These are phyloP conservation scores for Drosophila monieri DNA, from an alignment of 2,888 invertebrate species.

Conservation along the genomic window DNA sequence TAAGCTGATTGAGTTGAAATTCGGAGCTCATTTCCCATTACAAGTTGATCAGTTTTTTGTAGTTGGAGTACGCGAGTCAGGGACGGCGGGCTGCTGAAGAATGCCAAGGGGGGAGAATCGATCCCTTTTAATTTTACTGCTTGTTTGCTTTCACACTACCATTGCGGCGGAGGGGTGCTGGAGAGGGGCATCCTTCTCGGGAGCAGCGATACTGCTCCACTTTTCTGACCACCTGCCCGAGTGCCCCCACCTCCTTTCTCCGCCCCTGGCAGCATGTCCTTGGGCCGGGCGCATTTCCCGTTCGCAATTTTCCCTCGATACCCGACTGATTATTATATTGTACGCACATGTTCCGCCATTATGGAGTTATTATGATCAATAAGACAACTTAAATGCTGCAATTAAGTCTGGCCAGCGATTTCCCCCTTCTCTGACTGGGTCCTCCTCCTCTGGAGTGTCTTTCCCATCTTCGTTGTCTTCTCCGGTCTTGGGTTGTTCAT, in stretches of 20 bases:
- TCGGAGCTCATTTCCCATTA: slow-evolving; percentile 74
- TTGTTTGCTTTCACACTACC: slow-evolving; percentile 80
- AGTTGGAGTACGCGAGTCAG: slow-evolving; percentile 5
- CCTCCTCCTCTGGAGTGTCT: slow-evolving; percentile 6
- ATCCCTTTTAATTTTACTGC: slow-evolving; percentile 71
- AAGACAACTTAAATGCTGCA: slow-evolving; percentile 84
- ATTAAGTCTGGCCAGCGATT: slow-evolving; percentile 79
- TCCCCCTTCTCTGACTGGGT: slow-evolving; percentile 14
- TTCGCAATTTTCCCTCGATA: slow-evolving; percentile 76
- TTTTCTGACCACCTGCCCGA: slow-evolving; percentile 47
- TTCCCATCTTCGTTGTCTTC: slow-evolving; percentile 14
- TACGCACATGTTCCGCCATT: slow-evolving; percentile 84
- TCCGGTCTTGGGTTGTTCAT: slow-evolving; percentile 25
- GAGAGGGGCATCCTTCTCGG: slow-evolving; percentile 2
- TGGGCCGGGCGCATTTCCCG: slow-evolving; percentile 59
- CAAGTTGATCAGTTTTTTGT: slow-evolving; percentile 67
- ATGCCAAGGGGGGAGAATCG: slow-evolving; percentile 32
- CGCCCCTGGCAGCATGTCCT: slow-evolving; percentile 15
- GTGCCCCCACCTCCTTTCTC: background rate
- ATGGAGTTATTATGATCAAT: slow-evolving; percentile 84
- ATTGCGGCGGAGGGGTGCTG: slow-evolving; percentile 43
- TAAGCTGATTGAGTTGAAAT: slow-evolving; percentile 78
- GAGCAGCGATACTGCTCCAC: slow-evolving; percentile 54
- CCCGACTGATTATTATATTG: slow-evolving; percentile 78
- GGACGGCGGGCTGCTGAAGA: slow-evolving; percentile 1